Percentiles rank a stretch among this genome's conserved stretches.
Evolutionary conservation across 1,140 invertebrate genomes (phyloP).

Genomic region (Drosophila takahashii): DNA sequence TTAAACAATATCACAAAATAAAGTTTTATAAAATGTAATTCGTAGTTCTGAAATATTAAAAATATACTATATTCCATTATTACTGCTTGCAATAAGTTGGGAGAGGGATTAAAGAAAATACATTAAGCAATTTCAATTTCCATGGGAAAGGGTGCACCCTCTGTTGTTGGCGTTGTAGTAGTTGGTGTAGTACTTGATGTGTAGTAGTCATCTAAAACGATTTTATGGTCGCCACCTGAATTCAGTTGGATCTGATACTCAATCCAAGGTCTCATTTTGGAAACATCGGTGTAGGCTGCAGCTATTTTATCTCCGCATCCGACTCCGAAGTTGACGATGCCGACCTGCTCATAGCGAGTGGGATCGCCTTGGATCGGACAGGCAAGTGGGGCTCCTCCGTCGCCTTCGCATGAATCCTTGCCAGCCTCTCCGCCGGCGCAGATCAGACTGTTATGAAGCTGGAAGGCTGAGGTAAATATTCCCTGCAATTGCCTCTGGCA

Average conservation of each 20-base stretch:
- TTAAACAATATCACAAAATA: too few relatives aligned
- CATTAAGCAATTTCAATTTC: background rate
- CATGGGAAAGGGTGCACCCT: background rate
- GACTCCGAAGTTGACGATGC: conserved; percentile 89
- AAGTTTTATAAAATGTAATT: too few relatives aligned
- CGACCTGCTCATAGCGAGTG: conserved; percentile 86
- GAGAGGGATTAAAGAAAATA: background rate
- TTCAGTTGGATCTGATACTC: background rate
- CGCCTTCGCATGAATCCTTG: conserved; percentile 90
- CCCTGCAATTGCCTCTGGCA: conserved; percentile 84
- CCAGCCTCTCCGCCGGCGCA: conserved; percentile 88
- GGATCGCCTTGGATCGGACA: conserved; percentile 86
- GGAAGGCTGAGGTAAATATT: conserved; percentile 70
- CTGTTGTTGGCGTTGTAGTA: background rate
- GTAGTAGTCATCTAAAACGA: background rate
- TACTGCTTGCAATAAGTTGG: too few relatives aligned
- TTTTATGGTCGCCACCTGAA: background rate
- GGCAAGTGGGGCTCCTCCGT: conserved; percentile 89
- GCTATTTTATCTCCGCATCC: conserved; percentile 87
- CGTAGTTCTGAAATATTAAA: too few relatives aligned
- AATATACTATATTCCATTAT: too few relatives aligned
- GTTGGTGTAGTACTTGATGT: too few relatives aligned
- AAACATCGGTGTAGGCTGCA: conserved; percentile 91
- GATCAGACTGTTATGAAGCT: conserved; percentile 84
- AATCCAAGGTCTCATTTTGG: conserved; percentile 81